Evolutionary conservation across 2,113 vertebrate genomes (phyloP).

Genomic region (Chaetodon trifascialis): DNA sequence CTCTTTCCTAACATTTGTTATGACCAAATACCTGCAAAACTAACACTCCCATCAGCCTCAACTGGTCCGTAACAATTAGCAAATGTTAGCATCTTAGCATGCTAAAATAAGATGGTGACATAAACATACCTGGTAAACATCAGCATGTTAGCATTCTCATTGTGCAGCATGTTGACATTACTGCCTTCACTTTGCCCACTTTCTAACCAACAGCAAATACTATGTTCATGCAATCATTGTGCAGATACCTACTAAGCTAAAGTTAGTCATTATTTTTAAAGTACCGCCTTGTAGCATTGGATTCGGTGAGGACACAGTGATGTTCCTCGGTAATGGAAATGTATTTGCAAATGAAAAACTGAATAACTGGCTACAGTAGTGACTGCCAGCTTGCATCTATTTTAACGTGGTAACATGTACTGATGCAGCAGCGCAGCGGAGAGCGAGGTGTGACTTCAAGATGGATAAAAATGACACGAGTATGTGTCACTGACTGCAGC

Average conservation of each 20-base stretch:
- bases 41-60: no score
- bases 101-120: no score
- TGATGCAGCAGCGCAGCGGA: slow-evolving; percentile 27
- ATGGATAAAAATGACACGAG: slow-evolving; percentile 49
- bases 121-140: no score
- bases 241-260: neutral
- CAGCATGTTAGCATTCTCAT: no score
- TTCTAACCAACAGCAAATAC: neutral
- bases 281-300: neutral
- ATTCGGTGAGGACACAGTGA: neutral
- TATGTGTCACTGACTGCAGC: slow-evolving; percentile 18
- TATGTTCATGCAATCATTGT: neutral
- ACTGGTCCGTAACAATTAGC: no score
- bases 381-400: slow-evolving; percentile 57
- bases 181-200: neutral
- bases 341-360: neutral
- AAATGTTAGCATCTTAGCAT: no score
- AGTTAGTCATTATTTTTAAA: neutral
- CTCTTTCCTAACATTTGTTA: neutral
- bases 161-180: no score
- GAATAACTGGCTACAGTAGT: slow-evolving; percentile 4
- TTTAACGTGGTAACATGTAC: slow-evolving; percentile 45
- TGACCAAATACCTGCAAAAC: no score
- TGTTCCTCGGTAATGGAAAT: no score
- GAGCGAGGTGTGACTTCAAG: slow-evolving; percentile 54